These are phyloP conservation scores for Laticauda laticaudata DNA, from an alignment of 2,113 vertebrate genomes.

Conservation along the genomic window DNA sequence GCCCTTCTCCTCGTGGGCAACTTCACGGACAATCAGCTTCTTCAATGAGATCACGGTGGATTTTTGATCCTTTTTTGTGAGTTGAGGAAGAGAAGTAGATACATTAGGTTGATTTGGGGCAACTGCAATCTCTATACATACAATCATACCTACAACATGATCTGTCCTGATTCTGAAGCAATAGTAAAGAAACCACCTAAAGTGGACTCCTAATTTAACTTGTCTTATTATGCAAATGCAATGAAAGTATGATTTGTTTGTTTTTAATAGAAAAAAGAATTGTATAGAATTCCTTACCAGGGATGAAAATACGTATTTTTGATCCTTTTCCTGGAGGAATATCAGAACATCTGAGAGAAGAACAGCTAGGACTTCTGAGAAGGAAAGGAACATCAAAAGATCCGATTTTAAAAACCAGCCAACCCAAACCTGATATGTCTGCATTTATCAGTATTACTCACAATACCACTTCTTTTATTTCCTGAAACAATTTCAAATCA, in stretches of 20 bases:
- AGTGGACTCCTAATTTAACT: background rate
- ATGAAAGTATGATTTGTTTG: fast-evolving
- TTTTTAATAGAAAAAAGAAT: background rate
- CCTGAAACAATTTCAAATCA: background rate
- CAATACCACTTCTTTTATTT: background rate
- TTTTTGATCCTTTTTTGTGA: conserved; percentile 80
- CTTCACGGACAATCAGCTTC: conserved; percentile 94
- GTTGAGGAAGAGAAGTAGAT: background rate
- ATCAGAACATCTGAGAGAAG: conserved; percentile 88
- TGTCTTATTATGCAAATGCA: background rate
- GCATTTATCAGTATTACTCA: background rate
- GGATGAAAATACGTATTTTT: conserved; percentile 92
- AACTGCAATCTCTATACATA: background rate
- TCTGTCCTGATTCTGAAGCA: background rate
- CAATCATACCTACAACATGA: background rate
- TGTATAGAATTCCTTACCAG: conserved; percentile 77
- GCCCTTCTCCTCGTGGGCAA: conserved; percentile 95
- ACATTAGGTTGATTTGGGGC: background rate
- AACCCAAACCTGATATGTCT: background rate
- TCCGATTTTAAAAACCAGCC: background rate
- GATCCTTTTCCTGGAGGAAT: conserved; percentile 97
- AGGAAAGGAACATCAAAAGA: background rate
- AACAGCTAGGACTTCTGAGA: conserved; percentile 88
- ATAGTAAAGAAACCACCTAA: background rate
- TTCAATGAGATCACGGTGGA: conserved; percentile 95